Evolutionary conservation across 2,113 vertebrate genomes (phyloP).

Genomic region (Nicator chloris): DNA sequence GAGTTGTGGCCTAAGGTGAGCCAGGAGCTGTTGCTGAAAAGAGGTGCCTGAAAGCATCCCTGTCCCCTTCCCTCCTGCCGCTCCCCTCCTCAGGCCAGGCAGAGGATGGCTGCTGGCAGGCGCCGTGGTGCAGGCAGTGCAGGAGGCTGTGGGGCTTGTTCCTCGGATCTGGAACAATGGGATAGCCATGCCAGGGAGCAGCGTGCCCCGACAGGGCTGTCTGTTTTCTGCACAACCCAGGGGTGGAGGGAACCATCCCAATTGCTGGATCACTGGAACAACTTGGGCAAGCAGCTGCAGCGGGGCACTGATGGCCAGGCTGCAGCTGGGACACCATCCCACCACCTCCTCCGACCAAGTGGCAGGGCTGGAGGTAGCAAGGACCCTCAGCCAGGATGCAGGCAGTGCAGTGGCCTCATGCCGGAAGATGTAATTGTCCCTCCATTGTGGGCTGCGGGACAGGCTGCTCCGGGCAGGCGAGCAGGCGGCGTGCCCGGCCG

Average conservation of each 20-base stretch:
- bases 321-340: neutral
- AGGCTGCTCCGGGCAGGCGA: neutral
- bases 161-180: constrained; percentile 25
- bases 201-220: neutral
- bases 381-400: neutral
- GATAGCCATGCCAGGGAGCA: neutral
- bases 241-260: neutral
- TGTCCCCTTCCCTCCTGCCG: accelerated
- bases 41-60: neutral
- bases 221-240: neutral
- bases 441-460: neutral
- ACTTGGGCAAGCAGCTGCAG: neutral
- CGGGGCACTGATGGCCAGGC: accelerated
- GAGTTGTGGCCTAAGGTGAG: accelerated
- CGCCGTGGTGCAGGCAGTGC: accelerated
- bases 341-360: neutral
- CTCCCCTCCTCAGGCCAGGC: accelerated
- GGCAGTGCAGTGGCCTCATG: accelerated
- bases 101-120: neutral
- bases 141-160: neutral
- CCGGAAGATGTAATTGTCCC: neutral
- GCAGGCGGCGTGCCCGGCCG: neutral
- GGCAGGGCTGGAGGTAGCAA: neutral
- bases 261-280: accelerated
- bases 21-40: neutral